Base-by-base conservation (phyloP, 2,797 vertebrate species). In the Argentina silus region DNA sequence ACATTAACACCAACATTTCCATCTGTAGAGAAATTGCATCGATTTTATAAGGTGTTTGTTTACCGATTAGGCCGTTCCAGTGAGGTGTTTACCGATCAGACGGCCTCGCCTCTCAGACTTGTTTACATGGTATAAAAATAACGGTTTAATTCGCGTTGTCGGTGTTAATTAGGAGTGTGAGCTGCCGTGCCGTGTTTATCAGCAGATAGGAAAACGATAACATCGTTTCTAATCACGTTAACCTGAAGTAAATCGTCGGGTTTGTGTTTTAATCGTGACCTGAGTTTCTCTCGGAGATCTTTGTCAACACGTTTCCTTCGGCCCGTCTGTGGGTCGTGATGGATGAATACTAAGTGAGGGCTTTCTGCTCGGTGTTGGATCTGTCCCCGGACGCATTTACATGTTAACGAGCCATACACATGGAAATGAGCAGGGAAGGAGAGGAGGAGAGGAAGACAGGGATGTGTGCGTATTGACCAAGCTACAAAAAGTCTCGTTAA, bases 391-490 rank as follows among this genome's bases (percentile, higher is more conserved):
- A 78, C 85, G 92, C 92, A 93, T 94, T 93, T 93, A 92, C 92
- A 94, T 94, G 93, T 93, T 92, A 93, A 93, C 89, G 86, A 93
- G 91, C 89, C 88, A 93, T 93, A 93, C 85, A 94, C 79, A 94
- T 94, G 93, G 79, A 93, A 93, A 94, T 94, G 86, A 92, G 87
- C 92, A 83, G 87, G 91, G 90, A 93, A 93, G 92, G 88, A 75
- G 91, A 90, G 90, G 89, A 63, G 51, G 83, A 89, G 85, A 85
- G 87, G 86, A 90, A 85, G 82, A 80, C 81, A 85, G 82, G 81
- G 81, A 88, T 90, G 82, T 88, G 86, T 87, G 89, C 82, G 67
- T 88, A 73, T 87, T 90, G 86, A 89, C 84, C 76, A 57, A 72
- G 56, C 65, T 84, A 86, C 86, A 90, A 88, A 89, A 90, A 89